Evolutionary conservation across 2,888 invertebrate species (phyloP), one percentile per base, ranked within the genome.

Genomic region (Tachina lurida): DNA sequence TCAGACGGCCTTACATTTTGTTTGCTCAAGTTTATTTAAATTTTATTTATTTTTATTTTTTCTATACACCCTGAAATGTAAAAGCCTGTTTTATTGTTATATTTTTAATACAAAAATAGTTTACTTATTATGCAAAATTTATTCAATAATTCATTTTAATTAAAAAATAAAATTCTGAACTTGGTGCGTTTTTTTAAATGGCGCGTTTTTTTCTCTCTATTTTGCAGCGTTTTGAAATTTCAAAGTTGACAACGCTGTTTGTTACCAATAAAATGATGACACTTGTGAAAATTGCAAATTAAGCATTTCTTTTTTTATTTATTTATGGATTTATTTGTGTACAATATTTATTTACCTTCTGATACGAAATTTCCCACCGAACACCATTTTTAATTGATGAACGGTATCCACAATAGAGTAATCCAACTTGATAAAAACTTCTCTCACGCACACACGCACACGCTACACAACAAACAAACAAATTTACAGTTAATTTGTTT

Each of bases 331-430:
- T 41, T 68, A 3, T 45, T 17, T 43, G 52, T 60, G 45, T 67
- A 47, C 45, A 45, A 43, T 58, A 85, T 87, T 90, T 58, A 85
- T 87, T 90, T 92, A 93, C 93, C 93, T 93, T 93, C 93, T 91
- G 87, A 93, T 91, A 88, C 93, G 93, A 91, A 93, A 93, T 90
- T 92, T 92, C 89, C 93, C 93, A 89, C 93, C 93, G 89, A 93
- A 93, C 88, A 93, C 93, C 93, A 93, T 93, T 89, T 93, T 92
- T 89, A 91, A 89, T 88, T 90, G 91, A 88, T 89, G 88, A 75
- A 90, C 90, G 87, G 90, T 89, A 88, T 90, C 91, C 91, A 91
- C 88, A 85, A 88, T 91, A 87, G 90, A 88, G 89, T 90, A 90
- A 90, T 91, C 90, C 91, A 91, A 86, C 74, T 86, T 87, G 86